A percentile compares a stretch with the other conserved stretches of the same genome.
These are phyloP conservation scores for Gorilla gorilla DNA, from an alignment of 2,113 vertebrate species.

Conservation along the genomic window DNA sequence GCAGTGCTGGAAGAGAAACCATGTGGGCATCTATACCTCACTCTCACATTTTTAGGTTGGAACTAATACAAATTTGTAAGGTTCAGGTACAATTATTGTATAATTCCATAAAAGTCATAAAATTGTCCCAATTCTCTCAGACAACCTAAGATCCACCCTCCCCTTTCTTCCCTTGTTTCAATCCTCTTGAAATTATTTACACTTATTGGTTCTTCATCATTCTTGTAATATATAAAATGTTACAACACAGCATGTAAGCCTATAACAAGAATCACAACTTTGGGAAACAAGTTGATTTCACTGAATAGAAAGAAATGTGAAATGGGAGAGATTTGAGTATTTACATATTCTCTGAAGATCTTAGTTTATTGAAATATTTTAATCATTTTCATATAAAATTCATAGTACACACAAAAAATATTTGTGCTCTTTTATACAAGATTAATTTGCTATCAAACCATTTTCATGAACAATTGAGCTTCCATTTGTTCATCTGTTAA, in stretches of 20 bases:
- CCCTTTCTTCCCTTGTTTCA: not conserved
- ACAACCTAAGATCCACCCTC: not conserved
- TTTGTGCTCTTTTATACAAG: not conserved
- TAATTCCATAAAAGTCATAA: conserved; percentile 38
- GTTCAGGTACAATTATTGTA: not conserved
- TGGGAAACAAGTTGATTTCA: conserved; percentile 23
- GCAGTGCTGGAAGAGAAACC: not conserved
- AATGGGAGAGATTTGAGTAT: not conserved
- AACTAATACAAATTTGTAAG: conserved; percentile 39
- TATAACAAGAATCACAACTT: not conserved
- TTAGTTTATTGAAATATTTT: not conserved
- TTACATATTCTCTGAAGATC: not conserved
- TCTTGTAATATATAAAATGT: not conserved
- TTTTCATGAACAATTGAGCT: not conserved
- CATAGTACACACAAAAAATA: not conserved
- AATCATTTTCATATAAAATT: conserved; percentile 45
- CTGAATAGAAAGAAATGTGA: not conserved
- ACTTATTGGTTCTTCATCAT: not conserved
- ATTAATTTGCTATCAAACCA: not conserved
- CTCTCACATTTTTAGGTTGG: not conserved
- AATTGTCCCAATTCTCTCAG: conserved; percentile 26
- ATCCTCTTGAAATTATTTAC: not conserved
- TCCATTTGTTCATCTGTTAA: not conserved
- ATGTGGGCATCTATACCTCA: not conserved
- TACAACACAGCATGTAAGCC: not conserved